A percentile compares a stretch with the other conserved stretches of the same genome.
phyloP scores from a whole-genome alignment of 1,140 invertebrate species.

The Cepaea nemoralis region DNA sequence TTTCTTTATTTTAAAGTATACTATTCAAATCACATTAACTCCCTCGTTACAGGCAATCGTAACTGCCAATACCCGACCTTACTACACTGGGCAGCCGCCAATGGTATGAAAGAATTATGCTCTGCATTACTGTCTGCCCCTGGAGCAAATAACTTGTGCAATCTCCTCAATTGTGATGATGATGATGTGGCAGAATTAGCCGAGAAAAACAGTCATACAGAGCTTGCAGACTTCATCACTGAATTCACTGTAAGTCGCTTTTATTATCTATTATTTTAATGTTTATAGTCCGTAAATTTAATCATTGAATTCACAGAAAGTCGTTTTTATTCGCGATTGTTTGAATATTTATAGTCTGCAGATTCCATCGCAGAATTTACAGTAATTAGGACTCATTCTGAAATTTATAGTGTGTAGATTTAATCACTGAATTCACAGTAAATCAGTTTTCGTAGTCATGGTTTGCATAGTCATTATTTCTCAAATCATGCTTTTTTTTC shows the following conservation, averaged over 20 bases:
- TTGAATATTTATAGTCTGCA: no score
- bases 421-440: constrained; percentile 49
- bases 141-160: constrained; percentile 83
- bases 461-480: no score
- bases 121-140: constrained; percentile 84
- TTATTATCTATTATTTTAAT: neutral
- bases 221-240: constrained; percentile 46
- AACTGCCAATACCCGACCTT: constrained; percentile 87
- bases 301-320: no score
- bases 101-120: constrained; percentile 85
- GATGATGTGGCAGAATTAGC: constrained; percentile 80
- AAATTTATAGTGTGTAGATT: constrained; percentile 44
- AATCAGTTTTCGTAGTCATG: neutral
- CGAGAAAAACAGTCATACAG: constrained; percentile 39
- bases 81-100: constrained; percentile 88
- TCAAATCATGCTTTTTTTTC: no score
- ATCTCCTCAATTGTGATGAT: constrained; percentile 82
- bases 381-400: no score
- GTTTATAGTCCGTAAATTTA: no score
- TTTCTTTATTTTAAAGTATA: no score
- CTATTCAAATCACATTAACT: no score
- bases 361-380: no score
- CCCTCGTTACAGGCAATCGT: constrained; percentile 6
- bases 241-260: constrained; percentile 47
- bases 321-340: no score